These are phyloP conservation scores for Phyllopteryx taeniolatus DNA, from an alignment of 2,113 vertebrate genomes.

Conservation along the genomic window DNA sequence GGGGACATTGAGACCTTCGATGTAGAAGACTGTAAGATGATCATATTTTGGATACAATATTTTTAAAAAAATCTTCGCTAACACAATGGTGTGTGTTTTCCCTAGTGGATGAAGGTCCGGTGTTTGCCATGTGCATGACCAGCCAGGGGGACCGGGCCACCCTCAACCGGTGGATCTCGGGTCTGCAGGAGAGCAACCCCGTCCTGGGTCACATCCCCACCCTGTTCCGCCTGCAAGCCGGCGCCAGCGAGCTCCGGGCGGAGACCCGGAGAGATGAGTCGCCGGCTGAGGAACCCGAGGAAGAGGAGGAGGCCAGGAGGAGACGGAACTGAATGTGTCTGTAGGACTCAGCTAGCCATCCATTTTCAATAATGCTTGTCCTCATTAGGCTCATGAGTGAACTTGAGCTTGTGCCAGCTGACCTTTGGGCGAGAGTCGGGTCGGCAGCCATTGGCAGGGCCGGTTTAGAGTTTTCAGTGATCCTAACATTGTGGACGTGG, in stretches of 20 bases:
- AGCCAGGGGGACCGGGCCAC: conserved; percentile 76
- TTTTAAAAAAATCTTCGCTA: neutral
- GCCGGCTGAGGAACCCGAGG: neutral
- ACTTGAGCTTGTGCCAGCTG: no score
- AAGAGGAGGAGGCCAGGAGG: conserved; percentile 28
- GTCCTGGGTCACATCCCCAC: conserved; percentile 76
- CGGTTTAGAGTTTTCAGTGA: no score
- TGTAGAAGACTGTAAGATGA: conserved; percentile 78
- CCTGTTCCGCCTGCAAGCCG: conserved; percentile 76
- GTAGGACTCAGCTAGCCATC: neutral
- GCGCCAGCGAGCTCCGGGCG: conserved; percentile 59
- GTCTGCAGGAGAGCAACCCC: conserved; percentile 82
- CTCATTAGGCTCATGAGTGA: no score
- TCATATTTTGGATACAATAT: neutral
- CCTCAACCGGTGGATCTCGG: conserved; percentile 83
- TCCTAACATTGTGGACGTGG: no score
- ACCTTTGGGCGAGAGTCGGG: no score
- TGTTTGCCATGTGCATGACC: conserved; percentile 86
- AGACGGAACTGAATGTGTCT: neutral
- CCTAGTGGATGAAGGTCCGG: conserved; percentile 82
- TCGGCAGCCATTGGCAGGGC: no score
- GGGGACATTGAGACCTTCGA: conserved; percentile 80
- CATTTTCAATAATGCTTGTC: no score
- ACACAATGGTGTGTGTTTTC: conserved; percentile 9
- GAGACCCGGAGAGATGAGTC: neutral